Evolutionary conservation across 2,888 invertebrate genomes (phyloP), one percentile per base, ranked within the genome.

Genomic region (Rhimphoctona megacephalus): DNA sequence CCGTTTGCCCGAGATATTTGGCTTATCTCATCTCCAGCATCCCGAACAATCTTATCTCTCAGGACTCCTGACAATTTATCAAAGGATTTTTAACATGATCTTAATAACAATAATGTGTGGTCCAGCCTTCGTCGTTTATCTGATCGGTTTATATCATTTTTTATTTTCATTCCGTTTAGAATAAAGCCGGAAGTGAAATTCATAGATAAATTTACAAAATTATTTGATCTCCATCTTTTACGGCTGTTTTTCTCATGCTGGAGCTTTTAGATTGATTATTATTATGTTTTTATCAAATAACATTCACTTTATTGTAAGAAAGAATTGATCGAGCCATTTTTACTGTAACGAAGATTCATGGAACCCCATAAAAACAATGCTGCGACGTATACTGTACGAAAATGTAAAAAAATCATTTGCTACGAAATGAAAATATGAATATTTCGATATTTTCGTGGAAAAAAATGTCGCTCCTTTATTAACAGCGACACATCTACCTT

Each of bases 11-110:
- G 70, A 67, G 66, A 80, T 46, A 77, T 66, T 74, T 64, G 17
- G 52, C 57, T 79, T 82, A 79, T 82, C 82, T 87, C 82, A 78
- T 86, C 52, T 49, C 52, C 46, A 79, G 73, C 49, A 78, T 84
- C 78, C 76, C 57, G 69, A 54, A 54, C 22, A 83, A 79, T 77
- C 70, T 80, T 67, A 70, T 83, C 69, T 54, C 33, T 3, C 25
- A 43, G 54, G 43, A n/a, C n/a, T 43, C 66, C 70, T 33, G 46
- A 57, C 70, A 25, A 74, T 67, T 61, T 82, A 46, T 36, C 39
- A 39, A 49, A 17, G 54, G 43, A 64, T 67, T 74, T 80, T 74
- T 52, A 25, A n/a, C 33, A 39, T 8, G n/a, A 80, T 80, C 46
- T 19, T 33, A 64, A 64, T 70, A 80, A 70, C 25, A 70, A 57